phyloP scores from a whole-genome alignment of 2,797 vertebrate genomes.

The Sylvilagus floridanus region DNA sequence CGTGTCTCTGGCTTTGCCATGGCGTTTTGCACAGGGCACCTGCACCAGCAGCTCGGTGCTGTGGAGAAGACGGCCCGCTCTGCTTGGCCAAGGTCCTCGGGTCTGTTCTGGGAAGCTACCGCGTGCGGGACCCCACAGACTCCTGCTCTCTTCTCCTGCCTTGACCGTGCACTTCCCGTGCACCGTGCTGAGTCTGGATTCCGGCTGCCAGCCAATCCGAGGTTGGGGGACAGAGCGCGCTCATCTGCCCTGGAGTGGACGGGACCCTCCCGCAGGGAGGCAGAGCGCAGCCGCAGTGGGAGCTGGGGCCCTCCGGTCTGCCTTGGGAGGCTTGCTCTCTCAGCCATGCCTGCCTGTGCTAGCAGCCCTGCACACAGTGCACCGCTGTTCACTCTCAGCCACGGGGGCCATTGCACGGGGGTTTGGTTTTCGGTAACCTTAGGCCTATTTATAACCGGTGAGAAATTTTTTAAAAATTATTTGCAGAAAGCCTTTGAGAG shows the following conservation, averaged over 20 bases:
- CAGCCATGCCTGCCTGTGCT: not conserved
- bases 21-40: not conserved
- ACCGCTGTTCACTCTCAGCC: not conserved
- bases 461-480: not conserved
- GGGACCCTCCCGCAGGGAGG: not conserved
- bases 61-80: too few relatives aligned
- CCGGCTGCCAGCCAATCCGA: too few relatives aligned
- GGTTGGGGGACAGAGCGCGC: rapidly evolving
- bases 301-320: too few relatives aligned
- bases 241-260: not conserved
- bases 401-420: rapidly evolving
- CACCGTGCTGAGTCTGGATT: not conserved
- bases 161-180: not conserved
- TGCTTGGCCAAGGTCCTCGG: rapidly evolving
- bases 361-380: not conserved
- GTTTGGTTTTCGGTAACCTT: not conserved
- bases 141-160: not conserved
- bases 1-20: not conserved
- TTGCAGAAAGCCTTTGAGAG: not conserved
- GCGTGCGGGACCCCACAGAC: rapidly evolving
- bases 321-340: not conserved
- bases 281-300: not conserved
- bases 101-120: rapidly evolving
- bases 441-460: not conserved
- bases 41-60: not conserved